Evolutionary conservation across 1,140 invertebrate species (phyloP).

Genomic region (Caerostris darwini): DNA sequence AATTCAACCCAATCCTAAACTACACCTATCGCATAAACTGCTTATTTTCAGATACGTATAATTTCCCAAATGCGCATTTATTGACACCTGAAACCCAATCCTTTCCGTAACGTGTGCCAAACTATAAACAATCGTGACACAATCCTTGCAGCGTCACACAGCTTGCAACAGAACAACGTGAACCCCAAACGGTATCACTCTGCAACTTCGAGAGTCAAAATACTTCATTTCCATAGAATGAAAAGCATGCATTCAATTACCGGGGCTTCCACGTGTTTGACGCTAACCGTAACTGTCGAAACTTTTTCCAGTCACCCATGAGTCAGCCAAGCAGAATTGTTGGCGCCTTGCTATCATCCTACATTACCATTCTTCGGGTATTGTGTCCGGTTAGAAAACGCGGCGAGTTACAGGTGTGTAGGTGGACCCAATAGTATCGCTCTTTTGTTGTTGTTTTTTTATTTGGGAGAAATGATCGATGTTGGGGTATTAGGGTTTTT

Average conservation of each 20-base stretch:
- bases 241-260: conserved; percentile 2
- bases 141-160: background rate
- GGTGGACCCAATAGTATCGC: background rate
- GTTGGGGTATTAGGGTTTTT: background rate
- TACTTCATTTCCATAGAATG: conserved; percentile 26
- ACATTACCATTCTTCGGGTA: background rate
- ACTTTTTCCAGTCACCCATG: background rate
- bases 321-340: conserved; percentile 2
- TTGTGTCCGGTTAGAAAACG: conserved; percentile 17
- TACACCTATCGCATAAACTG: no score
- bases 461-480: conserved; percentile 3
- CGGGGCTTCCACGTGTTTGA: background rate
- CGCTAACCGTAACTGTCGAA: background rate
- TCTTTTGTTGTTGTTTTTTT: background rate
- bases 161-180: background rate
- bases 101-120: background rate
- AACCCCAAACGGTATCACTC: background rate
- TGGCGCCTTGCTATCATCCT: background rate
- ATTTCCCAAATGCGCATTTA: no score
- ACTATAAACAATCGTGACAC: background rate
- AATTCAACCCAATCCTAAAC: no score
- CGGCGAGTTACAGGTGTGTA: conserved; percentile 16
- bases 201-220: background rate
- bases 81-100: background rate
- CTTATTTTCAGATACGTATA: no score